Percentiles rank a stretch among this genome's conserved stretches.
These are phyloP conservation scores for Meles meles DNA, from an alignment of 2,113 vertebrate species.

Conservation along the genomic window DNA sequence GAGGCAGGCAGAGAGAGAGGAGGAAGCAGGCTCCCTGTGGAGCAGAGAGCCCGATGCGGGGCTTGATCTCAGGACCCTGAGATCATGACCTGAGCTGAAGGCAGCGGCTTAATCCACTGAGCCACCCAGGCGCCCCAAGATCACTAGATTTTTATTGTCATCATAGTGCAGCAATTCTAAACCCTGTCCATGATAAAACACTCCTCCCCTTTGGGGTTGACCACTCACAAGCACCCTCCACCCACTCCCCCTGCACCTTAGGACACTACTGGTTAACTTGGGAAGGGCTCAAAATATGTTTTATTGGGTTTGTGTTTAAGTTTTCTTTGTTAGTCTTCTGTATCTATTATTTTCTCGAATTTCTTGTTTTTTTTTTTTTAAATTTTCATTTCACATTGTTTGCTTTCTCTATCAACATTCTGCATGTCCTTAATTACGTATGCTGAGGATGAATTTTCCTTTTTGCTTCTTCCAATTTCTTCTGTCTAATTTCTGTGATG, in stretches of 20 bases:
- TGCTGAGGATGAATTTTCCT: neutral
- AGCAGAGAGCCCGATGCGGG: too few species aligned
- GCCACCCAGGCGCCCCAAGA: too few species aligned
- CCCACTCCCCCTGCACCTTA: neutral
- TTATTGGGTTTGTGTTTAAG: neutral
- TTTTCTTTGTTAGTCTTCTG: neutral
- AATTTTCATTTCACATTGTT: neutral
- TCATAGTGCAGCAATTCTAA: neutral
- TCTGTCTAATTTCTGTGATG: neutral
- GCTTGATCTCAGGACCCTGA: too few species aligned
- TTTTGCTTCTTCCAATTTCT: neutral
- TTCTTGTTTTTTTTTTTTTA: neutral
- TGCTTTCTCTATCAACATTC: neutral
- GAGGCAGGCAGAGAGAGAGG: too few species aligned
- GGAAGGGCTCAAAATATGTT: neutral
- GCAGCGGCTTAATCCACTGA: too few species aligned
- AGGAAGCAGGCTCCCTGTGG: too few species aligned
- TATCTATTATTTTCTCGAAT: neutral
- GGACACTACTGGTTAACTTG: neutral
- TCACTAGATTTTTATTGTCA: neutral
- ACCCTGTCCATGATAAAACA: neutral
- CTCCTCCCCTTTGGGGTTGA: neutral
- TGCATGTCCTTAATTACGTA: neutral
- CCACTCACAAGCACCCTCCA: neutral
- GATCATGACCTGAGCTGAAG: too few species aligned